phyloP scores from a whole-genome alignment of 2,113 vertebrate species.

The Henicopernis longicauda region DNA sequence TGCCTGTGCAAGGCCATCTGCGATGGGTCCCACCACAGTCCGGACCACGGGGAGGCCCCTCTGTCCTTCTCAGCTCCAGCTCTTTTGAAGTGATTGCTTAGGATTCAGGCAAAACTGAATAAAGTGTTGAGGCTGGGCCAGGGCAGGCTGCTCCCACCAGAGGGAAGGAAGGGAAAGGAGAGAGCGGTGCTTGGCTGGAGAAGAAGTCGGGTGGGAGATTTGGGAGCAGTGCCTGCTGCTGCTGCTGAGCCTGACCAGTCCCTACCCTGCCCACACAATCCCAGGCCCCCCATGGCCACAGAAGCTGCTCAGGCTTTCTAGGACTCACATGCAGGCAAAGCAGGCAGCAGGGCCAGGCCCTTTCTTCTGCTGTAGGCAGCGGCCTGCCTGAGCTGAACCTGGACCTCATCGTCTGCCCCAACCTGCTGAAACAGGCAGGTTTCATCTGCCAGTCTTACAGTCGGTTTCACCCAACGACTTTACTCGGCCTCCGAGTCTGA shows the following conservation, averaged over 20 bases:
- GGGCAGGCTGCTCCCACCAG: background rate
- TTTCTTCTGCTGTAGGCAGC: background rate
- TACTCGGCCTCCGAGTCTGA: background rate
- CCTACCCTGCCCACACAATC: rapidly evolving
- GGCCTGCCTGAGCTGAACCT: background rate
- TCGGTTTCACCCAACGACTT: rapidly evolving
- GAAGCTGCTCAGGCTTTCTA: background rate
- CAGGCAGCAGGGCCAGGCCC: background rate
- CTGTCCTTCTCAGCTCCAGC: background rate
- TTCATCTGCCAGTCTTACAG: background rate
- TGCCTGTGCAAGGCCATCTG: rapidly evolving
- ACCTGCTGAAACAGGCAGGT: background rate
- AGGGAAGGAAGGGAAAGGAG: background rate
- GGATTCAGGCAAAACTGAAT: background rate
- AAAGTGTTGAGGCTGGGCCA: background rate
- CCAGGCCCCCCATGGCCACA: background rate
- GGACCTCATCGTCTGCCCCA: rapidly evolving
- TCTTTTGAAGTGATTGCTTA: background rate
- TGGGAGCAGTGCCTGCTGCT: background rate
- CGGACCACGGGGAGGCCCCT: background rate
- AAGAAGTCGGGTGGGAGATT: background rate
- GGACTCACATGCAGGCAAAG: background rate
- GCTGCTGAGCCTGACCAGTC: background rate
- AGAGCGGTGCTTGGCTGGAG: background rate
- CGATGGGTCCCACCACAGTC: rapidly evolving